Percentiles rank a stretch among this genome's conserved stretches.
phyloP scores from a whole-genome alignment of 2,113 vertebrate genomes.

The Cricetomys ansorgei region DNA sequence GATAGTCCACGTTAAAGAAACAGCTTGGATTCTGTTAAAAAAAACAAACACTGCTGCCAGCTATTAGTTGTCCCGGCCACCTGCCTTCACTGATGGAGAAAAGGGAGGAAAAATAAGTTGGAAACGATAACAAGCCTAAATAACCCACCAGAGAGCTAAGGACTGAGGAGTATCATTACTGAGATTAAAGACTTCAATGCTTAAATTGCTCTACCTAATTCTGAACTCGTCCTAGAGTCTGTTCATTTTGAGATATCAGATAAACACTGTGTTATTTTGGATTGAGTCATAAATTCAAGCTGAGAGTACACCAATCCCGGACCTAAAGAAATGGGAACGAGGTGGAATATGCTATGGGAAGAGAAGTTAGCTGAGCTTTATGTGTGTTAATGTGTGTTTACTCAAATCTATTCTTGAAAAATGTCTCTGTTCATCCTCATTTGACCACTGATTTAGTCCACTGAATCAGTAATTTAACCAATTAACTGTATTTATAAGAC shows the following conservation, averaged over 20 bases:
- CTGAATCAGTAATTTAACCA: slow-evolving; percentile 25
- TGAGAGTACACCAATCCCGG: background rate
- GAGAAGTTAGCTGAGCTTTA: background rate
- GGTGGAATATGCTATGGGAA: slow-evolving; percentile 21
- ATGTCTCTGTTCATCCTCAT: background rate
- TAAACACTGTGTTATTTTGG: slow-evolving; percentile 50
- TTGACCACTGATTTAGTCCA: background rate
- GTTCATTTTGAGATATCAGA: slow-evolving; percentile 30
- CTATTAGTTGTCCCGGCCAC: background rate
- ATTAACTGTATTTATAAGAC: background rate
- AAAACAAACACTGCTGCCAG: slow-evolving; percentile 17
- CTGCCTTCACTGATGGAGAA: background rate
- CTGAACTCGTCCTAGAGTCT: slow-evolving; percentile 19
- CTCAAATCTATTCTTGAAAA: slow-evolving; percentile 15
- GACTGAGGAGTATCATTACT: slow-evolving; percentile 14
- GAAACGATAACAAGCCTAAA: slow-evolving; percentile 50
- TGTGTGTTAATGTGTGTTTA: background rate
- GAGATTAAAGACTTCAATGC: slow-evolving; percentile 55
- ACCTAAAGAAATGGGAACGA: slow-evolving; percentile 14
- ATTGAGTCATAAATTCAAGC: slow-evolving; percentile 55
- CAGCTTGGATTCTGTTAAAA: slow-evolving; percentile 4
- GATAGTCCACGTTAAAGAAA: slow-evolving; percentile 37
- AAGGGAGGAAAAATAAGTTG: background rate
- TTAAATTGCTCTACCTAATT: slow-evolving; percentile 52
- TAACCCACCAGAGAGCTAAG: background rate